phyloP scores from a whole-genome alignment of 2,113 vertebrate species.

The Lophochroa leadbeateri region DNA sequence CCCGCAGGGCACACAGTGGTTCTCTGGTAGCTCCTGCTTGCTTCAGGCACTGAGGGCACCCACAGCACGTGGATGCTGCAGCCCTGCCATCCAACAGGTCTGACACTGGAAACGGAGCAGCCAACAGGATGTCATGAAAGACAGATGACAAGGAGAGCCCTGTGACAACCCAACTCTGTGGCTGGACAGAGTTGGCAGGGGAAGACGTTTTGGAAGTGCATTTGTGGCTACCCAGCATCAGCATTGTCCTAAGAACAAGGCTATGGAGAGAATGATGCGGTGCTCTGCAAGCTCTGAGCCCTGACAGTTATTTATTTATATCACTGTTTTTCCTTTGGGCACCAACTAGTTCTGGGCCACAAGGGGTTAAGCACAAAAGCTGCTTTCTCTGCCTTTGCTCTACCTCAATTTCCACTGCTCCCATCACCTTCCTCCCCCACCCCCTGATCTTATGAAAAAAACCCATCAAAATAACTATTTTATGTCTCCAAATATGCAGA shows the following conservation, averaged over 20 bases:
- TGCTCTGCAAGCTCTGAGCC: not conserved
- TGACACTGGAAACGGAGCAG: not conserved
- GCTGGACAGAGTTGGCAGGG: not conserved
- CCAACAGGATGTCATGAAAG: not conserved
- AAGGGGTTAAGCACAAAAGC: conserved; percentile 76
- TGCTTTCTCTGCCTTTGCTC: conserved; percentile 71
- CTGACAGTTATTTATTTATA: conserved; percentile 35
- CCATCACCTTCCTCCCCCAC: conserved; percentile 91
- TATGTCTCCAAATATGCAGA: conserved; percentile 99
- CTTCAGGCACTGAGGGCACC: not conserved
- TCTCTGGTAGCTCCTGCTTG: not conserved
- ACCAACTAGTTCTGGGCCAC: conserved; percentile 68
- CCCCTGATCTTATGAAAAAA: conserved; percentile 86
- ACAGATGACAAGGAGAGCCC: not conserved
- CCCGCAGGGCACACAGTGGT: not conserved
- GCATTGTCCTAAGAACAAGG: not conserved
- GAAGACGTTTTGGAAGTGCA: not conserved
- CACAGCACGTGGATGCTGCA: not conserved
- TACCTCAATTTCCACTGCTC: conserved; percentile 96
- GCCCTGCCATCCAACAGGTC: not conserved
- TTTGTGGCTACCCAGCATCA: not conserved
- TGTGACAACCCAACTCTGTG: not conserved
- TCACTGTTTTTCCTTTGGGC: conserved; percentile 58
- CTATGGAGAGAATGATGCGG: not conserved
- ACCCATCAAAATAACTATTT: conserved; percentile 99